Percentiles rank a stretch among this genome's conserved stretches.
phyloP scores from a whole-genome alignment of 2,888 invertebrate species.

The Dendrolimus pini region DNA sequence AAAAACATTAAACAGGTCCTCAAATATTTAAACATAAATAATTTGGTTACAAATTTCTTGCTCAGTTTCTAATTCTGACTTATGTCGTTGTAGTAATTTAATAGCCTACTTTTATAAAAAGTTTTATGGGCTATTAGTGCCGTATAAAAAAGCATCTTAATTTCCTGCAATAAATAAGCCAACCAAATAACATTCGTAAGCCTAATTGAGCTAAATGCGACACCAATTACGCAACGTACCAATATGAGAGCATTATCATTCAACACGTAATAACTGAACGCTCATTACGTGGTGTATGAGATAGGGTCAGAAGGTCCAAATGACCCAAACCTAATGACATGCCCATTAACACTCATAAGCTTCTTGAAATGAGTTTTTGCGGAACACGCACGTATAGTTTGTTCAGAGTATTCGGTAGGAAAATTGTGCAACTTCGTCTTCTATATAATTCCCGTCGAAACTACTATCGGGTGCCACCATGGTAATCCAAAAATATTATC shows the following conservation, averaged over 20 bases:
- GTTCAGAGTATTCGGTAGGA: background rate
- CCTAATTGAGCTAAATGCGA: background rate
- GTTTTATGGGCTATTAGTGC: background rate
- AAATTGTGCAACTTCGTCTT: no score
- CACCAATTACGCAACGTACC: background rate
- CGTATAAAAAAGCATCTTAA: background rate
- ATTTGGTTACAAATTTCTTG: no score
- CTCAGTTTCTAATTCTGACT: no score
- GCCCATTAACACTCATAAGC: constrained; percentile 30
- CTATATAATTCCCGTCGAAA: no score
- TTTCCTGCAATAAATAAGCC: background rate
- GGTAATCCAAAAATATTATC: no score
- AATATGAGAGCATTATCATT: constrained; percentile 3
- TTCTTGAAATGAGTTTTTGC: constrained; percentile 22
- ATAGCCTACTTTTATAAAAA: no score
- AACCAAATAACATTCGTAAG: background rate
- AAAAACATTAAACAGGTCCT: no score
- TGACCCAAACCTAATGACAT: constrained; percentile 31
- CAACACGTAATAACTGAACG: constrained; percentile 16
- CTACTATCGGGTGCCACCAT: no score
- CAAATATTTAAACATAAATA: no score
- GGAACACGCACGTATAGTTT: background rate
- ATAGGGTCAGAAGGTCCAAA: constrained; percentile 21
- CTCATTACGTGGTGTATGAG: constrained; percentile 14
- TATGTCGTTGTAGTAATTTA: no score